Conservation (phyloP, 1,140 invertebrate species). For the Heterodera schachtii region DNA sequence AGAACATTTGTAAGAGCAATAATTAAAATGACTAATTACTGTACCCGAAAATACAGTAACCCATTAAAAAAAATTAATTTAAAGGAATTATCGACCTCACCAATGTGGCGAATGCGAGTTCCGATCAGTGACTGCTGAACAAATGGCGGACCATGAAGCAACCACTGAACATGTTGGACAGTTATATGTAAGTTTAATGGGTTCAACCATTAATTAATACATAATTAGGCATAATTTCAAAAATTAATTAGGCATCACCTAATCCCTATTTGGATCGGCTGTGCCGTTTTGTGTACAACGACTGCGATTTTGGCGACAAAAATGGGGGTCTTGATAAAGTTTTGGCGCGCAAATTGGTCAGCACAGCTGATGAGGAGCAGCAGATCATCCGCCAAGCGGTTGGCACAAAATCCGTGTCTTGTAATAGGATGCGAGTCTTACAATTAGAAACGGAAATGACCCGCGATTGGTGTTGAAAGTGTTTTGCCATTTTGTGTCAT, state of each 20-base stretch:
- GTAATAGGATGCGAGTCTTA: no score
- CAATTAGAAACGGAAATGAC: no score
- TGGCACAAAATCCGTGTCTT: no score
- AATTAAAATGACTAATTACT: no score
- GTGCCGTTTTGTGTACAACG: slow-evolving; percentile 30
- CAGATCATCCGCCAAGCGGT: neutral
- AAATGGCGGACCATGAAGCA: slow-evolving; percentile 27
- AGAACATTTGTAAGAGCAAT: slow-evolving; percentile 13
- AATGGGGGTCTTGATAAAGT: slow-evolving; percentile 21
- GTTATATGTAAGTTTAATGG: slow-evolving; percentile 5
- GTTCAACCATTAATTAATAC: no score
- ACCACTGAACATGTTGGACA: slow-evolving; percentile 23
- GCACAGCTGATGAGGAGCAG: slow-evolving; percentile 15
- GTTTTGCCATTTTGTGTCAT: no score
- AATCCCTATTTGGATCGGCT: slow-evolving; percentile 26
- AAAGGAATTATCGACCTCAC: slow-evolving; percentile 15
- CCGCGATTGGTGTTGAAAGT: no score
- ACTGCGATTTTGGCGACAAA: slow-evolving; percentile 22
- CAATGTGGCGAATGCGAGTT: slow-evolving; percentile 27
- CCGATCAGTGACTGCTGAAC: slow-evolving; percentile 17
- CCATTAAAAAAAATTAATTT: neutral
- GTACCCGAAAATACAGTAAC: no score
- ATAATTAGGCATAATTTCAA: no score
- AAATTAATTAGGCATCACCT: slow-evolving; percentile 3
- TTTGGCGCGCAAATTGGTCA: slow-evolving; percentile 16